Evolutionary conservation across 2,888 invertebrate genomes (phyloP).

Genomic region (Tipula vernalis): DNA sequence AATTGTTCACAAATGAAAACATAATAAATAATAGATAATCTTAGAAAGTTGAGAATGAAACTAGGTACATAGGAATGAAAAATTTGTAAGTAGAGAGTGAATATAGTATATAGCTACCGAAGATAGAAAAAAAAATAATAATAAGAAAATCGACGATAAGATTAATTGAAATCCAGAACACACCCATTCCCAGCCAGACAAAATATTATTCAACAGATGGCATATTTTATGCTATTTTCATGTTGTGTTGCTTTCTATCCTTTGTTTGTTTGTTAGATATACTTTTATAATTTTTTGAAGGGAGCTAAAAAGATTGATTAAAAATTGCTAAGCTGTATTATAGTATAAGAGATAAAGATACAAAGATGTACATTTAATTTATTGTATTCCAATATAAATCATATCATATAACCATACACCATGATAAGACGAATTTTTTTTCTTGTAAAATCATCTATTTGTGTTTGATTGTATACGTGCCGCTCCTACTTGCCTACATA

Average conservation of each 20-base stretch:
- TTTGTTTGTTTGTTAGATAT: not conserved
- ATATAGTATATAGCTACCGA: too few relatives aligned
- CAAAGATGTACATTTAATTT: not conserved
- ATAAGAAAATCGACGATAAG: not conserved
- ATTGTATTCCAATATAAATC: not conserved
- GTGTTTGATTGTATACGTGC: not conserved
- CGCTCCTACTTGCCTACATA: not conserved
- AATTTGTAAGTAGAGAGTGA: not conserved
- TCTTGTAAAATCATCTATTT: not conserved
- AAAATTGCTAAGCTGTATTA: not conserved
- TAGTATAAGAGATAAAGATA: too few relatives aligned
- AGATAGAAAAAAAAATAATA: not conserved
- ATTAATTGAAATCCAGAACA: not conserved
- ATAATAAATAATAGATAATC: conserved; percentile 4
- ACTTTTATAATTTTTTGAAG: not conserved
- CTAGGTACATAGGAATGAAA: not conserved
- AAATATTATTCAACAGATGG: not conserved
- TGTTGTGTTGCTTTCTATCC: not conserved
- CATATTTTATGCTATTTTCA: not conserved
- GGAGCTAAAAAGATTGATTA: not conserved
- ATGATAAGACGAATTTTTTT: not conserved
- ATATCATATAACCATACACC: not conserved
- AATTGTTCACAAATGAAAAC: not conserved
- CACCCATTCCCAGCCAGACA: not conserved
- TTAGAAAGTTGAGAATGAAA: not conserved